phyloP scores from a whole-genome alignment of 2,888 invertebrate species.

The Callimorpha dominula region DNA sequence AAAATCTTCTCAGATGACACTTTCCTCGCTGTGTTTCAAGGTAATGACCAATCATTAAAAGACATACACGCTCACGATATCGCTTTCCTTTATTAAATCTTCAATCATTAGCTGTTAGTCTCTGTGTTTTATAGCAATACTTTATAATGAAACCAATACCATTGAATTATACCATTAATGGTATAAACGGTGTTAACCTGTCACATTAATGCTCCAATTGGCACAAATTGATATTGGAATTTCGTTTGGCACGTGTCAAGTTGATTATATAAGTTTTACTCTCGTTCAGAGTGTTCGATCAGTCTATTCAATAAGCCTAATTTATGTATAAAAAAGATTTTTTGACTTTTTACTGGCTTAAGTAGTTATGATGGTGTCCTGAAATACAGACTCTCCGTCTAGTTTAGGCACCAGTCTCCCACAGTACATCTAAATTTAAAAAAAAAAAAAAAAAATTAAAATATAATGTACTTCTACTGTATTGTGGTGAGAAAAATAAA shows the following conservation, averaged over 20 bases:
- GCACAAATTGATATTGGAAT: background rate
- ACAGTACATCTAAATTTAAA: too few relatives aligned
- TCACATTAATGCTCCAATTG: background rate
- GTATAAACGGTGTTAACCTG: background rate
- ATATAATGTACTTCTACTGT: too few relatives aligned
- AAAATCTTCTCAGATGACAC: slow-evolving; percentile 48
- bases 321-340: too few relatives aligned
- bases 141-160: background rate
- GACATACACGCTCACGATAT: slow-evolving; percentile 15
- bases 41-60: slow-evolving; percentile 44
- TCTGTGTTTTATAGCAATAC: background rate
- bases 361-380: too few relatives aligned
- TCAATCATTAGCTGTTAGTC: slow-evolving; percentile 37
- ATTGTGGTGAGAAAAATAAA: too few relatives aligned
- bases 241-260: background rate
- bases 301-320: too few relatives aligned
- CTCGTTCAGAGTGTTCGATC: background rate
- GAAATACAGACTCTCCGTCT: too few relatives aligned
- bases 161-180: background rate
- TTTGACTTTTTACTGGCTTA: too few relatives aligned
- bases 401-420: too few relatives aligned
- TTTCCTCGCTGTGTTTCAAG: slow-evolving; percentile 56
- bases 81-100: slow-evolving; percentile 42
- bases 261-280: background rate
- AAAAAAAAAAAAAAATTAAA: too few relatives aligned